Evolutionary conservation across 2,797 vertebrate genomes (phyloP).

Genomic region (Hephaestus fuliginosus): DNA sequence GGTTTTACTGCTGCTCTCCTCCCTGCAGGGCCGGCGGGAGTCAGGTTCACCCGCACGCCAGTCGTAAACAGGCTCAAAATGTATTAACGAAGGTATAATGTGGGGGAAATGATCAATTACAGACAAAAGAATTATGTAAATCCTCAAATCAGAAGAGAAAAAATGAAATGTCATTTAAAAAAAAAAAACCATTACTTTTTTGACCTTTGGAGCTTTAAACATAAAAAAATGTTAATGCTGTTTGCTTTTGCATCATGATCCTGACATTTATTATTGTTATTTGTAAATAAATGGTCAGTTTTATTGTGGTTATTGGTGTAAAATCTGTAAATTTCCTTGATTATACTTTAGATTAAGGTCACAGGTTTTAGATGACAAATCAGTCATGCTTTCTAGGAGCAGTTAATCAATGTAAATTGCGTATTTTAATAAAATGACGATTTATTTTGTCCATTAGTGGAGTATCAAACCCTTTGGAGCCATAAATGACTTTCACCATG

Average conservation of each 20-base stretch:
- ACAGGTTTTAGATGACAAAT: not conserved
- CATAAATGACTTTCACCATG: conserved; percentile 15
- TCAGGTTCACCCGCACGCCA: conserved; percentile 31
- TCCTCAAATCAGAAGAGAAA: not conserved
- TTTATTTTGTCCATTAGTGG: conserved; percentile 27
- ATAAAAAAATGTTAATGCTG: too few relatives aligned
- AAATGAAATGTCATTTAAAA: too few relatives aligned
- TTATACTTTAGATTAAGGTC: not conserved
- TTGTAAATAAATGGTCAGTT: not conserved
- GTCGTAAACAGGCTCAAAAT: conserved; percentile 32
- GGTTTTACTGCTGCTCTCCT: conserved; percentile 55
- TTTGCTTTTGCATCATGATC: not conserved
- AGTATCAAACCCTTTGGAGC: conserved; percentile 29
- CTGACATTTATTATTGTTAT: not conserved
- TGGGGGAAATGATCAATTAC: not conserved
- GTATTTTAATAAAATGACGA: not conserved
- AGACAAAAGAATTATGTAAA: not conserved
- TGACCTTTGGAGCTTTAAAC: not conserved
- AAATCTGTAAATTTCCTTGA: not conserved
- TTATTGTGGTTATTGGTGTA: not conserved
- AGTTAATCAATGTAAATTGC: not conserved
- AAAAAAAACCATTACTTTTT: too few relatives aligned
- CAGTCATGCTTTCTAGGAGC: not conserved
- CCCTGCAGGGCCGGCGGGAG: conserved; percentile 43
- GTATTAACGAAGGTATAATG: conserved; percentile 2